Conservation (phyloP, 2,888 invertebrate genomes). For the Cataglyphis albicans region DNA sequence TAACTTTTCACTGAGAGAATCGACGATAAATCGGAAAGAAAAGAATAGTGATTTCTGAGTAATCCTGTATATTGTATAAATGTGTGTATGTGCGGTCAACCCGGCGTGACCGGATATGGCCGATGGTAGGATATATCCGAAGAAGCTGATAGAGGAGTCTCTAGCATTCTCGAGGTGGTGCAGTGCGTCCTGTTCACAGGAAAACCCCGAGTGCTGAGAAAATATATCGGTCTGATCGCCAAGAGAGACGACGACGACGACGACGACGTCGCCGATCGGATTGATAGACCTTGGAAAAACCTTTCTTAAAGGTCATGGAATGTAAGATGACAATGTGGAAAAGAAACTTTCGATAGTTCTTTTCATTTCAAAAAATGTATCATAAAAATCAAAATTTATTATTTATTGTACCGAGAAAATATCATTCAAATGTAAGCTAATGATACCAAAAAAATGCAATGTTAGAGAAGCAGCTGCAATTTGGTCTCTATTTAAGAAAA, state of each 20-base stretch:
- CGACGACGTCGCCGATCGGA: conserved; percentile 26
- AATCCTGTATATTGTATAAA: conserved; percentile 28
- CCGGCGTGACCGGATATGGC: conserved; percentile 63
- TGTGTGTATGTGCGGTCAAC: conserved; percentile 49
- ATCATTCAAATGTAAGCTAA: neutral
- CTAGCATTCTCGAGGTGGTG: conserved; percentile 63
- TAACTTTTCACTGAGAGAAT: neutral
- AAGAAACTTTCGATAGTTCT: neutral
- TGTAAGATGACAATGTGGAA: neutral
- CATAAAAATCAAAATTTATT: conserved; percentile 7
- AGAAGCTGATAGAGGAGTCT: conserved; percentile 57
- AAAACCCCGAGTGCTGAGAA: conserved; percentile 69
- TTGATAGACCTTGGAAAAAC: conserved; percentile 58
- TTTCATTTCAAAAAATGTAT: neutral
- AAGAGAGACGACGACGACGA: conserved; percentile 47
- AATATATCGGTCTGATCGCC: conserved; percentile 67
- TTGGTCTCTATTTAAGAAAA: conserved; percentile 18
- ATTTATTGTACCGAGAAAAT: neutral
- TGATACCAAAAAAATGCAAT: neutral
- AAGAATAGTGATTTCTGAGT: neutral
- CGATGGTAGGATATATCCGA: conserved; percentile 65
- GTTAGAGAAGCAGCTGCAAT: neutral
- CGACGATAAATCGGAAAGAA: neutral
- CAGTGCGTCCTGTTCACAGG: conserved; percentile 65
- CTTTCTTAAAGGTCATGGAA: conserved; percentile 24